A percentile compares a stretch with the other conserved stretches of the same genome.
These are phyloP conservation scores for Epinephelus cyanopodus DNA, from an alignment of 2,113 vertebrate genomes.

Conservation along the genomic window DNA sequence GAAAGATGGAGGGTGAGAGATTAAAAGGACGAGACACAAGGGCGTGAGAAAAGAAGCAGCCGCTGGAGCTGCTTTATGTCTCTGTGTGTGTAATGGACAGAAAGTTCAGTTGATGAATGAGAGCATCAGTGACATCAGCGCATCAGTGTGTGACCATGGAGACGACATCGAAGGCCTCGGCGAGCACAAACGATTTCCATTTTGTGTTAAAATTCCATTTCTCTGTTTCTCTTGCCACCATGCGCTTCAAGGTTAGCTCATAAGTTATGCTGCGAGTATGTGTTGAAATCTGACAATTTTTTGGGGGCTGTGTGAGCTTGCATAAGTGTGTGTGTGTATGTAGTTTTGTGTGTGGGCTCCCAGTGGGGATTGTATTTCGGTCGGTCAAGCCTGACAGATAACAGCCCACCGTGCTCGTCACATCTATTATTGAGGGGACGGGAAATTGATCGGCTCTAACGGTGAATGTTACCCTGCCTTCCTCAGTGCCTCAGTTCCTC, in stretches of 20 bases:
- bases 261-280: constrained; percentile 14
- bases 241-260: constrained; percentile 51
- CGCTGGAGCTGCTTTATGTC: constrained; percentile 32
- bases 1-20: constrained; percentile 50
- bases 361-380: constrained; percentile 76
- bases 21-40: constrained; percentile 52
- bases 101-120: constrained; percentile 53
- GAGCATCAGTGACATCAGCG: constrained; percentile 14
- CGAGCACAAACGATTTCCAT: constrained; percentile 35
- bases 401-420: constrained; percentile 72
- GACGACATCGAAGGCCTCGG: constrained; percentile 38
- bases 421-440: constrained; percentile 83
- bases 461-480: constrained; percentile 65
- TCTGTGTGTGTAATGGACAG: constrained; percentile 28
- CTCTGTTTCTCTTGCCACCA: constrained; percentile 18
- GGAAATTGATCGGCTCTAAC: constrained; percentile 80
- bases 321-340: not conserved
- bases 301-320: not conserved
- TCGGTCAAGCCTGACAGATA: constrained; percentile 78
- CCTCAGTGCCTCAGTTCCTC: constrained; percentile 37
- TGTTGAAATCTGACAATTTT: constrained; percentile 29
- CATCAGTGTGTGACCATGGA: constrained; percentile 42
- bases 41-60: constrained; percentile 20
- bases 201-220: constrained; percentile 38
- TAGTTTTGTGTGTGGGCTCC: constrained; percentile 31